Evolutionary conservation across 2,113 vertebrate species (phyloP), one percentile per base, ranked within the genome.

Genomic region (Cyprinodon tularosa): DNA sequence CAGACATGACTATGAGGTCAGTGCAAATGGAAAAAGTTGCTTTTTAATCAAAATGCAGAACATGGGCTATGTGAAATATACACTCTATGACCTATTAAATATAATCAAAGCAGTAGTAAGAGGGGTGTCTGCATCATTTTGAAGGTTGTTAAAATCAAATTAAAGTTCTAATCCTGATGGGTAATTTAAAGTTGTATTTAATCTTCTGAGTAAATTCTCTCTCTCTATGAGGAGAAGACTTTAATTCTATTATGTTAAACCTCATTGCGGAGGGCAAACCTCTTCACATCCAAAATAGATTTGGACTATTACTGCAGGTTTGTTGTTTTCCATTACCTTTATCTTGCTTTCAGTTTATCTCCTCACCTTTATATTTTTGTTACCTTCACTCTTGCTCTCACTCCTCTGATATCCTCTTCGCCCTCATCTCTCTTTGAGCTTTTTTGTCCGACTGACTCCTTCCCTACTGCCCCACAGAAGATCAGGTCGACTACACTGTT

Each of bases 401-500:
- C 68, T 66, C 22, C n/a, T 60, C 68, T 75, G 22, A 69, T 68
- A 50, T 67, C 57, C 53, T 66, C 29, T 62, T 20, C 37, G 44
- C 48, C 61, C 45, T 62, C 67, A 60, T 76, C 57, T 36, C 48
- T 47, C 29, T 40, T 50, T 17, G 44, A 0, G 44, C 57, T 60
- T 70, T 69, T 40, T 70, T 82, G 29, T 64, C 66, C 69, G 71
- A 66, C 77, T 5, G 9, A 62, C 50, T 62, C 62, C 44, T 68
- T 62, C 50, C 61, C 53, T 22, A 11, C 48, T 74, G 77, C 68
- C 78, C 77, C 68, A 80, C 62, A n/a, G 59, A 86, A 74, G 72
- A 78, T 78, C 80, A 70, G 83, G 80, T 87, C 45, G 22, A 67
- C 78, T 44, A 70, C 81, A 80, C 81, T 63, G 63, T 71, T 83